These are phyloP conservation scores for Luperina nickerlii DNA, from an alignment of 2,888 invertebrate genomes.

Conservation along the genomic window DNA sequence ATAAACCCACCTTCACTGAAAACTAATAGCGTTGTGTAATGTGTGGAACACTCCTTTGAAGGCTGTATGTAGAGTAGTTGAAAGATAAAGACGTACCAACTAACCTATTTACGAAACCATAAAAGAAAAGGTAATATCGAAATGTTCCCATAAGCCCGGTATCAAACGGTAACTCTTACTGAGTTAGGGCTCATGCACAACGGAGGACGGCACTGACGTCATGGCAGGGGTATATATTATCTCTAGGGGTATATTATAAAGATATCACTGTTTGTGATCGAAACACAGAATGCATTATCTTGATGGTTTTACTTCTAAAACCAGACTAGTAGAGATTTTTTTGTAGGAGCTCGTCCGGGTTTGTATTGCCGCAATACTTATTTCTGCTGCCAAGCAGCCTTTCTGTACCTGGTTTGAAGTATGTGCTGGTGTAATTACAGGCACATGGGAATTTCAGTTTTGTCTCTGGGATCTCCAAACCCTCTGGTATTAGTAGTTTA, in stretches of 20 bases:
- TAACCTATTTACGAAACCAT: constrained; percentile 19
- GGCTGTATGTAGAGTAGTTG: neutral
- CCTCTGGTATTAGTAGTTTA: neutral
- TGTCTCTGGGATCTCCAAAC: neutral
- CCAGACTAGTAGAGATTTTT: neutral
- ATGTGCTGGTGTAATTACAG: neutral
- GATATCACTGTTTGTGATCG: neutral
- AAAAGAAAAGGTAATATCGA: constrained; percentile 33
- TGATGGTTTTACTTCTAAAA: neutral
- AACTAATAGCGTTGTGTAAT: neutral
- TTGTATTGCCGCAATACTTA: neutral
- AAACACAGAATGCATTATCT: neutral
- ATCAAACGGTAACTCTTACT: constrained; percentile 25
- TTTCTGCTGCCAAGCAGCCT: neutral
- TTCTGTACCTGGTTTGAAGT: neutral
- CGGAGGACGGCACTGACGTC: neutral
- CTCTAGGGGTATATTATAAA: neutral
- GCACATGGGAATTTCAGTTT: neutral
- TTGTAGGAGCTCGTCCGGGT: neutral
- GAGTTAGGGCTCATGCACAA: constrained; percentile 7
- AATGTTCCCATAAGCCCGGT: constrained; percentile 21
- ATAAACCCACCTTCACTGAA: neutral
- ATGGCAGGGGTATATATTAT: neutral
- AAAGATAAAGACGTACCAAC: neutral
- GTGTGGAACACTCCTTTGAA: neutral